phyloP scores from a whole-genome alignment of 2,888 invertebrate species.

The Ichneumon xanthorius region DNA sequence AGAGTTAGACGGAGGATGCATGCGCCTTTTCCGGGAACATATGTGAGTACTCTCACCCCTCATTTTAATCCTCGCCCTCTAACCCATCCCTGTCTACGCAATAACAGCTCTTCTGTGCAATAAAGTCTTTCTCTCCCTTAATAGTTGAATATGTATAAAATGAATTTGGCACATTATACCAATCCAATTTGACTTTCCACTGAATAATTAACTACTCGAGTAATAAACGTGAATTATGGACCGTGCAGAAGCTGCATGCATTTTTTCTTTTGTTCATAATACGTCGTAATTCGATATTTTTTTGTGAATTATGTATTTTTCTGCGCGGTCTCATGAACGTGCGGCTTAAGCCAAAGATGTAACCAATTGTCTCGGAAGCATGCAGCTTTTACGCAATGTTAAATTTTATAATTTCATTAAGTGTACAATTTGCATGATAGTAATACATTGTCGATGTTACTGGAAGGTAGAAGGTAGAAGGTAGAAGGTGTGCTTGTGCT shows the following conservation, averaged over 20 bases:
- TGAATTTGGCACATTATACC: not conserved
- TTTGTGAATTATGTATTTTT: not conserved
- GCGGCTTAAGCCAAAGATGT: not conserved
- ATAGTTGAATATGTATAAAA: not conserved
- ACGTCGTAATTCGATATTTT: not conserved
- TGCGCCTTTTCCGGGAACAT: conserved; percentile 85
- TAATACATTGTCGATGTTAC: not conserved
- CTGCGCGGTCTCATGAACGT: not conserved
- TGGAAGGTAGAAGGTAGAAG: not conserved
- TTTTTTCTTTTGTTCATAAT: conserved; percentile 3
- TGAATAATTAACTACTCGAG: not conserved
- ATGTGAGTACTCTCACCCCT: conserved; percentile 83
- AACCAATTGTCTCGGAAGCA: not conserved
- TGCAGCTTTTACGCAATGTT: not conserved
- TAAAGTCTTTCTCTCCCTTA: not conserved
- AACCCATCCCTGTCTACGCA: conserved; percentile 23
- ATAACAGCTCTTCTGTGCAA: conserved; percentile 2
- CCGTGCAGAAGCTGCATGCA: not conserved
- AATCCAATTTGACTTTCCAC: conserved; percentile 12
- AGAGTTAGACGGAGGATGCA: conserved; percentile 85
- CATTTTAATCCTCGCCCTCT: conserved; percentile 72
- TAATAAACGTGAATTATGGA: not conserved
- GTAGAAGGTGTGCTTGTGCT: conserved; percentile 1
- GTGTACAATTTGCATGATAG: not conserved
- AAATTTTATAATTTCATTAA: not conserved